Evolutionary conservation across 2,888 invertebrate genomes (phyloP).

Genomic region (Tethea ocularis): DNA sequence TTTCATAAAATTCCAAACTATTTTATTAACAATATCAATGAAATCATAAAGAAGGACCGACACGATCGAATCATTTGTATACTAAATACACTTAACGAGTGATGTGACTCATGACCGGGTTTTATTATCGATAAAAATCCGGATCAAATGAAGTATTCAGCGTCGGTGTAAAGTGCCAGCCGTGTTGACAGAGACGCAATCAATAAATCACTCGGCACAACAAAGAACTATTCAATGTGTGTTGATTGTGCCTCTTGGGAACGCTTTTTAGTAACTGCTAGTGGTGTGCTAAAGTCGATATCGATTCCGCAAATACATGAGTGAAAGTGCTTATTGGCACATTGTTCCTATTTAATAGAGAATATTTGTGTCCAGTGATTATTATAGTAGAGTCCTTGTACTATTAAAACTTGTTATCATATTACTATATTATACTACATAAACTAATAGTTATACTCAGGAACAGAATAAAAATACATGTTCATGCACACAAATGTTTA

Average conservation of each 20-base stretch:
- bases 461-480: too few relatives aligned
- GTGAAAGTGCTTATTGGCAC: too few relatives aligned
- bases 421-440: neutral
- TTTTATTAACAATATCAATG: conserved; percentile 42
- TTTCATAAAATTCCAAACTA: conserved; percentile 16
- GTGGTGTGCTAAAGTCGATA: conserved; percentile 46
- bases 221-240: conserved; percentile 81
- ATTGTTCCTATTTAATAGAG: too few relatives aligned
- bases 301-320: conserved; percentile 29
- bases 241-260: conserved; percentile 82
- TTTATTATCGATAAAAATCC: conserved; percentile 82
- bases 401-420: too few relatives aligned
- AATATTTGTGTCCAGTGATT: too few relatives aligned
- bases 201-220: conserved; percentile 81
- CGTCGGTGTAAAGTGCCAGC: conserved; percentile 68
- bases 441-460: neutral
- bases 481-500: too few relatives aligned
- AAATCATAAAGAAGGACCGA: conserved; percentile 47
- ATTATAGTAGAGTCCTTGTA: too few relatives aligned
- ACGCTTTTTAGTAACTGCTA: conserved; percentile 71
- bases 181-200: conserved; percentile 83
- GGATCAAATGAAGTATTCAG: conserved; percentile 84
- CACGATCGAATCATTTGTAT: conserved; percentile 69
- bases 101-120: conserved; percentile 74
- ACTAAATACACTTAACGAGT: conserved; percentile 79